Percentiles rank a stretch among this genome's conserved stretches.
Evolutionary conservation across 2,888 invertebrate species (phyloP).

Genomic region (Unio pictorum): DNA sequence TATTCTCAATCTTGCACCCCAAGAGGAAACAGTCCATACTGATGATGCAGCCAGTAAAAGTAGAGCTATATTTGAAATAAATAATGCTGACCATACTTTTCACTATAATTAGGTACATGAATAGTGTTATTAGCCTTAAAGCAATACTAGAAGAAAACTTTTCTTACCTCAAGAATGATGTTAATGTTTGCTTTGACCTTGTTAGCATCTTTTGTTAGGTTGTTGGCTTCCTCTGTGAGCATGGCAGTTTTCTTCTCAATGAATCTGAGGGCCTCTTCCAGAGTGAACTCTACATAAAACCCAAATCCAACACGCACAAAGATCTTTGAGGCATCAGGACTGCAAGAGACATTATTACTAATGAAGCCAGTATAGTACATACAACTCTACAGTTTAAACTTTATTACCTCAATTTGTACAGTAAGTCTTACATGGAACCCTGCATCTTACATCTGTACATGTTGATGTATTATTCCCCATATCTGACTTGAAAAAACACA

Average conservation of each 20-base stretch:
- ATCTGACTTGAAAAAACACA: no score
- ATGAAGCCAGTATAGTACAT: not conserved
- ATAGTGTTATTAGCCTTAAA: no score
- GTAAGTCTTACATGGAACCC: no score
- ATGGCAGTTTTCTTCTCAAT: constrained; percentile 81
- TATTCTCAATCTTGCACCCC: no score
- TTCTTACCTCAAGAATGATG: constrained; percentile 79
- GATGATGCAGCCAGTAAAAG: not conserved
- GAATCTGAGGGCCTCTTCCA: constrained; percentile 81
- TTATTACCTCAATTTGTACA: no score
- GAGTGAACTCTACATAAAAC: constrained; percentile 81
- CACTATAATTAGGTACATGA: no score
- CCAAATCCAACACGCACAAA: constrained; percentile 84
- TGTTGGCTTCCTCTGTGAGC: constrained; percentile 78
- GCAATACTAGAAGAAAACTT: not conserved
- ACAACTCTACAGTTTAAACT: no score
- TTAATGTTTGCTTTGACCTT: constrained; percentile 86
- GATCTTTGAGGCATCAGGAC: constrained; percentile 78
- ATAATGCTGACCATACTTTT: no score
- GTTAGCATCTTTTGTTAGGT: constrained; percentile 79
- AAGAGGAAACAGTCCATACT: not conserved
- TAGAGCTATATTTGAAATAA: not conserved
- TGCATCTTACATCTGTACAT: no score
- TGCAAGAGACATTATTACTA: constrained; percentile 28
- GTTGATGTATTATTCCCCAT: no score